These are phyloP conservation scores for Dallia pectoralis DNA, from an alignment of 2,797 vertebrate genomes.

Conservation along the genomic window DNA sequence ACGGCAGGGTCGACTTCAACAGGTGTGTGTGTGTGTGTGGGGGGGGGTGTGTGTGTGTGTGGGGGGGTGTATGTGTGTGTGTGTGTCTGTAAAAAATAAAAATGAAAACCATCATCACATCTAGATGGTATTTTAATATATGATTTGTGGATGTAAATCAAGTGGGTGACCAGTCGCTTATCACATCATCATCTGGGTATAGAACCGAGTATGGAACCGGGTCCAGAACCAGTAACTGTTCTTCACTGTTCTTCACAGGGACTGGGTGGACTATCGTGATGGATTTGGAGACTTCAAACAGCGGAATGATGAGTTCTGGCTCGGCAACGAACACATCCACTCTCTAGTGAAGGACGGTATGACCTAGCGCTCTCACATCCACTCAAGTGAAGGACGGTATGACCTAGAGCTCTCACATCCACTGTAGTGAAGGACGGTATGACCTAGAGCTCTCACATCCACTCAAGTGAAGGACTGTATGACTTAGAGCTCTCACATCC, in stretches of 20 bases:
- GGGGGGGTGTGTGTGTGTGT: not conserved
- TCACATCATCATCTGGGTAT: not conserved
- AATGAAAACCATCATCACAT: no score
- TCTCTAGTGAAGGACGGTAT: constrained; percentile 78
- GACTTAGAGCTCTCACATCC: constrained; percentile 72
- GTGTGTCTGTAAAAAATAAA: no score
- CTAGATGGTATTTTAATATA: no score
- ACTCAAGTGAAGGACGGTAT: constrained; percentile 76
- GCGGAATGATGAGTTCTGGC: constrained; percentile 89
- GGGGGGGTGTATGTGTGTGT: no score
- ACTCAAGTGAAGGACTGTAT: constrained; percentile 76
- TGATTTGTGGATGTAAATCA: no score
- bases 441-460: constrained; percentile 72
- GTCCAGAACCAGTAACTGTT: not conserved
- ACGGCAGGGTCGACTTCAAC: constrained; percentile 85
- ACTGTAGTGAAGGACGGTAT: constrained; percentile 76
- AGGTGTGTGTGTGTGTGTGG: constrained; percentile 61
- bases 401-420: constrained; percentile 72
- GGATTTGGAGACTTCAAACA: constrained; percentile 86
- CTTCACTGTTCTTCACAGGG: constrained; percentile 65
- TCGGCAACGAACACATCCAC: constrained; percentile 86
- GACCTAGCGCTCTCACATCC: constrained; percentile 72
- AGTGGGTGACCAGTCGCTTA: no score
- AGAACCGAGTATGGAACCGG: no score
- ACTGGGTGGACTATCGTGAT: constrained; percentile 87